These are phyloP conservation scores for Tyrannus savana DNA, from an alignment of 2,113 vertebrate species.

Conservation along the genomic window DNA sequence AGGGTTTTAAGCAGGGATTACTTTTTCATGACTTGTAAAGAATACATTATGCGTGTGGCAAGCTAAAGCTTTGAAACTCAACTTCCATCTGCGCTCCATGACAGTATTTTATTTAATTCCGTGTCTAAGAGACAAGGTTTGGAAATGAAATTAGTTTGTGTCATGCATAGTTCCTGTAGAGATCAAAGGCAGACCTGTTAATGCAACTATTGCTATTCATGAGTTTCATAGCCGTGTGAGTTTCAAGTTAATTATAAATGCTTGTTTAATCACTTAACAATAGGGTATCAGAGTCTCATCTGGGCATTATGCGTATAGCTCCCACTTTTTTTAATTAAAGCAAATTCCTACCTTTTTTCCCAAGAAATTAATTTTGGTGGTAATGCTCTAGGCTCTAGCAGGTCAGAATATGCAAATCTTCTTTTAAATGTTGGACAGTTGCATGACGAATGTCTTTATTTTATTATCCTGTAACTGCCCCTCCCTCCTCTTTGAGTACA, in stretches of 20 bases:
- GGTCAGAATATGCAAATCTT: constrained; percentile 22
- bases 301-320: constrained; percentile 24
- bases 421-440: not conserved
- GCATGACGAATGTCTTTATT: constrained; percentile 29
- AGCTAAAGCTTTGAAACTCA: constrained; percentile 40
- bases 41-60: not conserved
- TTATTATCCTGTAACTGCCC: not conserved
- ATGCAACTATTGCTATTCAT: constrained; percentile 66
- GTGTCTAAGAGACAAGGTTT: constrained; percentile 19
- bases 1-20: constrained; percentile 1
- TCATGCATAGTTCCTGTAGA: constrained; percentile 37
- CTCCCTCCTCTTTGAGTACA: not conserved
- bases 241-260: constrained; percentile 67
- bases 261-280: constrained; percentile 60
- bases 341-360: constrained; percentile 43
- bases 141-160: constrained; percentile 45
- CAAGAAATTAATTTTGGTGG: constrained; percentile 44
- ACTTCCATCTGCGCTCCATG: not conserved
- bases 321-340: constrained; percentile 54
- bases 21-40: constrained; percentile 28
- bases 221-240: not conserved
- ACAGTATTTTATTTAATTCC: constrained; percentile 18
- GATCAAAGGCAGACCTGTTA: constrained; percentile 58
- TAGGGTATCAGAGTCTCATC: constrained; percentile 42
- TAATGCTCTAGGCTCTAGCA: constrained; percentile 12